Evolutionary conservation across 2,888 invertebrate species (phyloP).

Genomic region (Agonopterix subpropinquella): DNA sequence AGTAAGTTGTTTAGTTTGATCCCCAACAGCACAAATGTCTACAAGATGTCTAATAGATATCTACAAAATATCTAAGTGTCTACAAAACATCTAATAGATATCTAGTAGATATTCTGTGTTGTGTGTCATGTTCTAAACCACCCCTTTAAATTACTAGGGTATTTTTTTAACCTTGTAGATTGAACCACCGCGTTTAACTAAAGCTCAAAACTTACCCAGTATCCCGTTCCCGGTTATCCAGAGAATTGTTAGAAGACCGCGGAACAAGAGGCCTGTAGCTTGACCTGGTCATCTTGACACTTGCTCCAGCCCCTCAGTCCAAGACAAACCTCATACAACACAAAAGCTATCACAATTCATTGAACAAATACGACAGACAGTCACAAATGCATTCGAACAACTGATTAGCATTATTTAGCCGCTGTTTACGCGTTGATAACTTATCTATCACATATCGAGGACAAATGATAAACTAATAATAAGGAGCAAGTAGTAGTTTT

Average conservation of each 20-base stretch:
- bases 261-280: constrained; percentile 65
- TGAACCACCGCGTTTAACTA: too few species aligned
- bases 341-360: constrained; percentile 10
- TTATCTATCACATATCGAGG: constrained; percentile 37
- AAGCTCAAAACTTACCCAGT: constrained; percentile 43
- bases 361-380: constrained; percentile 42
- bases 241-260: constrained; percentile 53
- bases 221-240: constrained; percentile 55
- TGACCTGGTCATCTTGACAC: constrained; percentile 55
- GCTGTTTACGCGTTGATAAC: constrained; percentile 28
- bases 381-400: constrained; percentile 32
- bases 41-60: too few species aligned
- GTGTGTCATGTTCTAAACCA: too few species aligned
- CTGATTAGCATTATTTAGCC: constrained; percentile 49
- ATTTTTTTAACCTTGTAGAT: neutral
- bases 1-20: too few species aligned
- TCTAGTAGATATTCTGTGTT: too few species aligned
- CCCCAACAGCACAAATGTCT: too few species aligned
- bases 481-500: constrained; percentile 20
- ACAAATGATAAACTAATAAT: constrained; percentile 14
- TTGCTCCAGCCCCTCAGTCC: neutral
- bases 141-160: neutral
- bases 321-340: neutral
- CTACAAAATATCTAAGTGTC: too few species aligned
- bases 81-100: too few species aligned